Evolutionary conservation across 2,113 vertebrate genomes (phyloP).

Genomic region (Syrrhaptes paradoxus): DNA sequence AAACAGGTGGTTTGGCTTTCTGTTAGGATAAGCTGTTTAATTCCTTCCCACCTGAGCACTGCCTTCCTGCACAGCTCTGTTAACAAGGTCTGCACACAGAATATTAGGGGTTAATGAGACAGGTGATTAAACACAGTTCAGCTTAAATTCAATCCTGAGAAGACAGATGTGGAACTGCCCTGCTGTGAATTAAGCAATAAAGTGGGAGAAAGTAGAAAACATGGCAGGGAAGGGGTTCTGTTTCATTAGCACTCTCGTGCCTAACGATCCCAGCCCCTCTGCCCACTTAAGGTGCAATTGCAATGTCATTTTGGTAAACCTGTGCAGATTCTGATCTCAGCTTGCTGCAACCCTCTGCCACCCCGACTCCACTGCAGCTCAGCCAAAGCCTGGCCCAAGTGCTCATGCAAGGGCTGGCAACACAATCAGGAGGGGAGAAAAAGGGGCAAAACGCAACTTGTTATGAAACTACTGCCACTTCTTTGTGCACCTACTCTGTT

Average conservation of each 20-base stretch:
- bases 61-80: not conserved
- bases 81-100: not conserved
- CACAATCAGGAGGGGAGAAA: not conserved
- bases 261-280: accelerated
- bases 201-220: not conserved
- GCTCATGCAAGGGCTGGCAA: accelerated
- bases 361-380: accelerated
- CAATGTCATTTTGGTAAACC: not conserved
- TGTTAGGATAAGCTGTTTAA: not conserved
- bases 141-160: not conserved
- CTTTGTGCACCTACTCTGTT: not conserved
- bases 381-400: not conserved
- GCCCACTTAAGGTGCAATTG: not conserved
- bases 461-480: not conserved
- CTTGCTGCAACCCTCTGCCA: not conserved
- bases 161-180: not conserved
- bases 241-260: not conserved
- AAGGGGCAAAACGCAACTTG: not conserved
- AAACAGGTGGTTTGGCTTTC: not conserved
- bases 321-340: not conserved
- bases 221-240: not conserved
- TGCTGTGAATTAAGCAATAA: conserved; percentile 10
- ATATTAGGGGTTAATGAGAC: not conserved
- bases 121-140: conserved; percentile 25
- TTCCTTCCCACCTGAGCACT: not conserved